A percentile compares a stretch with the other conserved stretches of the same genome.
Conservation (phyloP, 2,888 invertebrate species). For the Dione juno region DNA sequence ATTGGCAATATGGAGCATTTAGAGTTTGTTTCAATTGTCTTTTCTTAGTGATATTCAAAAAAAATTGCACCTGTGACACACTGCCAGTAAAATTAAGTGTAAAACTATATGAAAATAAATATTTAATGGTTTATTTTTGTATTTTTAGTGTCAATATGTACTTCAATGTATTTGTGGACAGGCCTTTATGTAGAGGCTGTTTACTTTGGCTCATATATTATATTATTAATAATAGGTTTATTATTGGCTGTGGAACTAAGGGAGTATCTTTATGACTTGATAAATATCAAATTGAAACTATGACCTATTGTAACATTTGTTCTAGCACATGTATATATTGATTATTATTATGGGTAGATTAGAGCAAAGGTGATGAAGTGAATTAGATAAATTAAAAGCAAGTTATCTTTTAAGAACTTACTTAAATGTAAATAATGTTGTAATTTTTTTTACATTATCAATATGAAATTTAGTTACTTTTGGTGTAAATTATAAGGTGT, state of each 20-base stretch:
- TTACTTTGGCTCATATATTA: constrained; percentile 32
- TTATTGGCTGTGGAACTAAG: constrained; percentile 54
- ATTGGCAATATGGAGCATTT: background rate
- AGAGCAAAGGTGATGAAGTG: constrained; percentile 64
- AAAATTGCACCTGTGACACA: constrained; percentile 28
- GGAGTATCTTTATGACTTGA: constrained; percentile 41
- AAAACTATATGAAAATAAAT: constrained; percentile 24
- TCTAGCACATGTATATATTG: constrained; percentile 52
- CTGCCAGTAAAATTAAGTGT: constrained; percentile 38
- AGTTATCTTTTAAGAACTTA: constrained; percentile 56
- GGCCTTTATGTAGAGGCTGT: constrained; percentile 18
- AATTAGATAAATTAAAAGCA: constrained; percentile 55
- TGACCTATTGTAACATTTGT: constrained; percentile 41
- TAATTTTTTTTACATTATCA: constrained; percentile 43
- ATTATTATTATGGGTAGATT: constrained; percentile 48
- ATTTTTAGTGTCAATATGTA: constrained; percentile 30
- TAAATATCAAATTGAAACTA: constrained; percentile 35
- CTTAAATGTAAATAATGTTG: constrained; percentile 39
- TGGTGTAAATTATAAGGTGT: constrained; percentile 47
- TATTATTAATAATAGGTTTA: constrained; percentile 37
- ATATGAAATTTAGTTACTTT: constrained; percentile 41
- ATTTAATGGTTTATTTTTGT: constrained; percentile 35
- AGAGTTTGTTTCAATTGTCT: background rate
- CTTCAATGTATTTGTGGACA: constrained; percentile 21
- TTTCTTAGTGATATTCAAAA: background rate